phyloP scores from a whole-genome alignment of 2,888 invertebrate species.

The Perizoma affinitatum region DNA sequence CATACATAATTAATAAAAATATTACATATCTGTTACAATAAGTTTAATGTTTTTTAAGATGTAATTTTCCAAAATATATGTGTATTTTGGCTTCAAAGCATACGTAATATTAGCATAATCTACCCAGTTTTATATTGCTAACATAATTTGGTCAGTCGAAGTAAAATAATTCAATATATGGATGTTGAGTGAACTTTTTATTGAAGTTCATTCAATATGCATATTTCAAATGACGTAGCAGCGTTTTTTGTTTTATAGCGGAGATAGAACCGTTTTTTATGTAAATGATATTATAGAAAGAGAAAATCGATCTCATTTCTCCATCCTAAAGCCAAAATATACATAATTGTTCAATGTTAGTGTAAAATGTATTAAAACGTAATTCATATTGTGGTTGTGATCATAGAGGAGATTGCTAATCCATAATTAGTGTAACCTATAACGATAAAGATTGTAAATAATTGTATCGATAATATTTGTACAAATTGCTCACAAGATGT shows the following conservation, averaged over 20 bases:
- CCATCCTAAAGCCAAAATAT: slow-evolving; percentile 32
- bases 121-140: slow-evolving; percentile 5
- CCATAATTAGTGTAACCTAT: slow-evolving; percentile 65
- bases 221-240: too few relatives aligned
- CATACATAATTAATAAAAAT: slow-evolving; percentile 36
- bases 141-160: too few relatives aligned
- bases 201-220: too few relatives aligned
- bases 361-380: slow-evolving; percentile 45
- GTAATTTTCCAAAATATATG: slow-evolving; percentile 38
- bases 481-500: slow-evolving; percentile 82
- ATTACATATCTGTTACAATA: slow-evolving; percentile 79
- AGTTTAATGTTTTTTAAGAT: slow-evolving; percentile 59
- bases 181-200: too few relatives aligned
- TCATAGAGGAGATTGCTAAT: slow-evolving; percentile 80
- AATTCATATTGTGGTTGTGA: slow-evolving; percentile 78
- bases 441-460: slow-evolving; percentile 66
- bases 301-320: not conserved
- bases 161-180: too few relatives aligned
- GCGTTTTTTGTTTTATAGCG: too few relatives aligned
- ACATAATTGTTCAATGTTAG: slow-evolving; percentile 36
- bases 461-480: slow-evolving; percentile 75
- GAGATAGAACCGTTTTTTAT: too few relatives aligned
- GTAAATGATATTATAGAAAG: too few relatives aligned
- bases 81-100: slow-evolving; percentile 44
- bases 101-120: not conserved